These are phyloP conservation scores for Streblospio benedicti DNA, from an alignment of 1,140 invertebrate genomes.

Conservation along the genomic window DNA sequence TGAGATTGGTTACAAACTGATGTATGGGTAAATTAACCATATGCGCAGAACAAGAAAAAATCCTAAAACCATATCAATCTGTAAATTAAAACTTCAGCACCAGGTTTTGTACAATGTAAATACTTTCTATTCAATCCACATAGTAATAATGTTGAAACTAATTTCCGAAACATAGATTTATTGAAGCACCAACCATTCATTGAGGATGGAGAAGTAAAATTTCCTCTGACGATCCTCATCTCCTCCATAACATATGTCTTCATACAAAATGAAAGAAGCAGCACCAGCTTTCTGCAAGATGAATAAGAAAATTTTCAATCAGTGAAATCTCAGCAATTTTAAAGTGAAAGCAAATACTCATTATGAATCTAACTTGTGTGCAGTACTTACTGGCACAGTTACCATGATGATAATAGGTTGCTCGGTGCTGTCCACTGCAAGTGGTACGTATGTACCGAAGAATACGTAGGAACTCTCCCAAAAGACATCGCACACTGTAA, in stretches of 20 bases:
- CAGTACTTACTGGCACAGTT: conserved; percentile 46
- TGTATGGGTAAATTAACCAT: not conserved
- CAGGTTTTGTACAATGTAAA: not conserved
- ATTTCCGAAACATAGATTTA: not conserved
- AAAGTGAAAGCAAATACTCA: conserved; percentile 8
- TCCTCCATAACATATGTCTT: conserved; percentile 68
- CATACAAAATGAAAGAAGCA: conserved; percentile 59
- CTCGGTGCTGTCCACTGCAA: conserved; percentile 20
- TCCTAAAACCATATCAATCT: not conserved
- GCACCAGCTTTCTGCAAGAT: conserved; percentile 55
- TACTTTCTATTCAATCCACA: not conserved
- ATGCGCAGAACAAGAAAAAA: not conserved
- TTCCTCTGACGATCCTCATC: conserved; percentile 57
- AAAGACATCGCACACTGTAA: conserved; percentile 53
- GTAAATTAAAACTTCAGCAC: not conserved
- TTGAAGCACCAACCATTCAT: conserved; percentile 59
- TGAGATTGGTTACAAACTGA: not conserved
- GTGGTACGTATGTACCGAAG: conserved; percentile 54
- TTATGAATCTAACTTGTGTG: no score
- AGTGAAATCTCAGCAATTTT: not conserved
- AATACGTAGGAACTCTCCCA: conserved; percentile 72
- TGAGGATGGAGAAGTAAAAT: conserved; percentile 58
- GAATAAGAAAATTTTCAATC: conserved; percentile 15
- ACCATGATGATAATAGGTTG: conserved; percentile 33
- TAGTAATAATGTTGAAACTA: not conserved